Evolutionary conservation across 2,888 invertebrate genomes (phyloP).

Genomic region (Catocala fraxini): DNA sequence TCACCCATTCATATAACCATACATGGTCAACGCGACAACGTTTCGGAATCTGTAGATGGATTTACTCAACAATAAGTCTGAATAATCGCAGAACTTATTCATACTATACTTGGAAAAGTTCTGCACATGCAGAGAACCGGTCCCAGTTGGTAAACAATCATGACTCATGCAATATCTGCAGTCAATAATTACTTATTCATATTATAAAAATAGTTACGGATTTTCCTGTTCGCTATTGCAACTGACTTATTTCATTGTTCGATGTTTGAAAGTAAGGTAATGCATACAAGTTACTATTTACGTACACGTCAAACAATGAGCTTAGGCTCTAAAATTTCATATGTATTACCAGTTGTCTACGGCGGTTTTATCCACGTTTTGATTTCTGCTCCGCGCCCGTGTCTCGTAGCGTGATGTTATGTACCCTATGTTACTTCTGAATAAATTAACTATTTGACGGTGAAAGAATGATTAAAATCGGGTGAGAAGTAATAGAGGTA

Average conservation of each 20-base stretch:
- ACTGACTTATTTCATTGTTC: not conserved
- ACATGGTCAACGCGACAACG: constrained; percentile 61
- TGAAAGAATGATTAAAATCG: too few species aligned
- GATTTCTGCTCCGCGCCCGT: too few species aligned
- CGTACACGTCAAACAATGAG: too few species aligned
- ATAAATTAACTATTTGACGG: too few species aligned
- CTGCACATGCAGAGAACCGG: constrained; percentile 71
- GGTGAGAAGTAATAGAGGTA: too few species aligned
- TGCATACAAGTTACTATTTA: too few species aligned
- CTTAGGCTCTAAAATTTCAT: too few species aligned
- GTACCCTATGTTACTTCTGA: too few species aligned
- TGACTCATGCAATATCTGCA: constrained; percentile 66
- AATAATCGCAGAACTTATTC: constrained; percentile 66
- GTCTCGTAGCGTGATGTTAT: too few species aligned
- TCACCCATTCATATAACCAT: constrained; percentile 67
- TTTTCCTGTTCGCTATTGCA: constrained; percentile 55
- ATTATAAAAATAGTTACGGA: constrained; percentile 55
- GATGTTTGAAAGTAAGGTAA: too few species aligned
- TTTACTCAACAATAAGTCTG: constrained; percentile 62
- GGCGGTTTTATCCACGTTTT: too few species aligned
- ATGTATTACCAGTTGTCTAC: too few species aligned
- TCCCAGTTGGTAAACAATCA: constrained; percentile 64
- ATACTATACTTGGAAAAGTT: constrained; percentile 73
- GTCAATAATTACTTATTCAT: constrained; percentile 57
- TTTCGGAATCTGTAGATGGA: constrained; percentile 54